Base-by-base conservation (phyloP, 2,888 invertebrate genomes). In the Selenia dentaria region DNA sequence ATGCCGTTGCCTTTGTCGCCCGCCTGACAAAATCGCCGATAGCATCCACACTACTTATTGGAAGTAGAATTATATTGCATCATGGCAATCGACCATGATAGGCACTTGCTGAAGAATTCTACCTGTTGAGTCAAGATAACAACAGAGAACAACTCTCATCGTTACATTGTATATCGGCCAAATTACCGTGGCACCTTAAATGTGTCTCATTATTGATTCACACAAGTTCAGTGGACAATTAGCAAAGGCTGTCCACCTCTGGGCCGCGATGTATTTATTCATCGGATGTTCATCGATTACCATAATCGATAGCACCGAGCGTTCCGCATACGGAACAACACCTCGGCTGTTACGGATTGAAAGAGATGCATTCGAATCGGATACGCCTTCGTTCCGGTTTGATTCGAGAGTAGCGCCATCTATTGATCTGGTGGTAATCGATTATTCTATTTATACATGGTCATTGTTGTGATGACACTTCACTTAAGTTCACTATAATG, bases 241-340 rank as follows among this genome's bases (percentile, higher is more conserved):
- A 90, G 89, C 83, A 85, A 86, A 89, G 89, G 89, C 87, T 89
- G 89, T 87, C 86, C 81, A 90, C 89, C 89, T 88, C 84, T 85
- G 79, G 76, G 79, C 74, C 70, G 68, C 76, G 75, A 69, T 80
- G 81, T 86, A 85, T 86, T 80, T 86, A 90, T 90, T 90, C 88
- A 89, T 88, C 89, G 87, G 86, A 86, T 88, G 89, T 86, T 73
- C 76, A 81, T 62, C 74, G 89, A 90, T 90, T 89, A 89, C 86
- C 89, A 89, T 89, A 89, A 88, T 86, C 86, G 87, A 88, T 84
- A 84, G 68, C 78, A 81, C 75, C 75, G 82, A 79, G 73, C 84
- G 88, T 79, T 79, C 76, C 79, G 88, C 89, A 87, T 88, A 86
- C 81, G 80, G 73, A 83, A 82, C 82, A 8, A 2, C 22, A 71